Evolutionary conservation across 2,888 invertebrate species (phyloP).

Genomic region (Drosophila mettleri): DNA sequence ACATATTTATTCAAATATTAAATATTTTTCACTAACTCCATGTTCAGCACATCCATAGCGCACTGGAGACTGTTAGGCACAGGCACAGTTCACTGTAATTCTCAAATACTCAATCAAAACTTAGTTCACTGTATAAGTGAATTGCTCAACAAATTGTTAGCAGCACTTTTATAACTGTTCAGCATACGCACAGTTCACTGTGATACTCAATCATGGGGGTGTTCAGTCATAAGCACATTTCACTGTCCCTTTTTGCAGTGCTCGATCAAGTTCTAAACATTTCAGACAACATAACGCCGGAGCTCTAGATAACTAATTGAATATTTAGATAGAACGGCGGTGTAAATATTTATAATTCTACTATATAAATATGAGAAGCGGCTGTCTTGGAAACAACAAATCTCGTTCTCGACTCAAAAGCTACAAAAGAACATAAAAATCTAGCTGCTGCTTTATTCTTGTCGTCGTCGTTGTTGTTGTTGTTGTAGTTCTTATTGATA

Average conservation of each 20-base stretch:
- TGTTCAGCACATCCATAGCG: background rate
- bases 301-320: slow-evolving; percentile 30
- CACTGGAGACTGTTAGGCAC: no score
- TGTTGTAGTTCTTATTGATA: slow-evolving; percentile 36
- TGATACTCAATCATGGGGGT: background rate
- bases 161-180: background rate
- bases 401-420: slow-evolving; percentile 21
- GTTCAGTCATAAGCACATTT: background rate
- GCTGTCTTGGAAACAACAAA: slow-evolving; percentile 37
- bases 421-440: slow-evolving; percentile 32
- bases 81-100: no score
- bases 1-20: background rate
- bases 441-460: slow-evolving; percentile 28
- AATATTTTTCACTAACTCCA: background rate
- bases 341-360: slow-evolving; percentile 8
- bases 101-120: background rate
- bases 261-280: background rate
- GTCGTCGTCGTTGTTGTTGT: slow-evolving; percentile 3
- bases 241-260: slow-evolving; percentile 2
- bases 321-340: slow-evolving; percentile 9
- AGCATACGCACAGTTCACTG: background rate
- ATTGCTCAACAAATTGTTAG: background rate
- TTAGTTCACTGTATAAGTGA: no score
- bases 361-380: slow-evolving; percentile 6
- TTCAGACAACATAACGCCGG: slow-evolving; percentile 5